Evolutionary conservation across 2,113 vertebrate species (phyloP), one percentile per base, ranked within the genome.

Genomic region (Delphinapterus leucas): DNA sequence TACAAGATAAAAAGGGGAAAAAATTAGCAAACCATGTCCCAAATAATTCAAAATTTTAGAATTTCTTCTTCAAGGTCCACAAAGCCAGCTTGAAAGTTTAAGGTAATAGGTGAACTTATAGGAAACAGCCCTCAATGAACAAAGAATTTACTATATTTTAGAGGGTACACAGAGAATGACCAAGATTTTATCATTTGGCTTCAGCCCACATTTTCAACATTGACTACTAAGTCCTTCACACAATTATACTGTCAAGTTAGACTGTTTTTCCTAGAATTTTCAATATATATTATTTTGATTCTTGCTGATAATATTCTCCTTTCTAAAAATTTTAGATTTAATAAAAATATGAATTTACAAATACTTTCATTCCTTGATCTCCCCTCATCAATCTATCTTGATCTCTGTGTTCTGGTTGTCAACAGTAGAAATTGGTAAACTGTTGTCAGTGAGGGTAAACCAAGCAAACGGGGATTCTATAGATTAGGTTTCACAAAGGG

Each of bases 21-120:
- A 58, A 12, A 55, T 55, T 41, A 88, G 67, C 2, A 88, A 96
- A 90, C 28, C 31, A 77, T 23, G 25, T 73, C 68, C 2, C 77
- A 95, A 97, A 63, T 91, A 95, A 82, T 53, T 92, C 65, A 90
- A 44, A 49, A 80, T 11, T 84, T 97, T 41, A 61, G 33, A 49
- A n/a, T 88, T 80, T 93, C 18, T 88, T 94, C 20, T 85, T 92
- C 6, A 80, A 80, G 23, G 11, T 38, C 26, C 17, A 38, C 26
- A 87, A 9, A 70, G 15, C 21, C 44, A 60, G 12, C 8, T 8
- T 84, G 74, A 47, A 73, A 94, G 14, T 33, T 73, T 58, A 58
- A 87, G 65, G 68, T n/a, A 71, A 73, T 77, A 21, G 5, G 5
- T 83, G 5, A 92, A 63, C 1, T 77, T 55, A 93, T 13, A 85